Evolutionary conservation across 53 echinoderm and acorn worm species (phyloP).

Genomic region (Henricia sp.): DNA sequence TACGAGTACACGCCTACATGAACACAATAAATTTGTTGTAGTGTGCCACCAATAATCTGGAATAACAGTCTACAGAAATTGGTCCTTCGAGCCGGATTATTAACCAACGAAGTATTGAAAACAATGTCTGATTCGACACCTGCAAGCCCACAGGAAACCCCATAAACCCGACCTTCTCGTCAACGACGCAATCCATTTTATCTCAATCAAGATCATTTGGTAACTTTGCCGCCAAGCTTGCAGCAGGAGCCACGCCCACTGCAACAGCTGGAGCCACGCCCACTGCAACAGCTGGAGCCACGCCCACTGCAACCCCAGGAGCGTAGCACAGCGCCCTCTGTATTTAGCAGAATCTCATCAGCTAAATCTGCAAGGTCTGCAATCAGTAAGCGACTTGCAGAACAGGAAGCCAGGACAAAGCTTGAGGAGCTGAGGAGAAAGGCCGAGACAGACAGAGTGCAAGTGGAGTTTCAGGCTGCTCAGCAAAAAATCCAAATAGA

Average conservation of each 20-base stretch:
- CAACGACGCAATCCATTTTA: background rate
- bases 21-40: too few species aligned
- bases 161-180: background rate
- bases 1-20: too few species aligned
- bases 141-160: too few species aligned
- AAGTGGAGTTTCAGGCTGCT: background rate
- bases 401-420: background rate
- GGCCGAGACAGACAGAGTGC: background rate
- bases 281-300: background rate
- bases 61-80: too few species aligned
- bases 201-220: background rate
- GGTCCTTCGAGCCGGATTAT: too few species aligned
- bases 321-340: background rate
- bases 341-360: background rate
- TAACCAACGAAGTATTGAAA: too few species aligned
- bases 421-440: conserved; percentile 2
- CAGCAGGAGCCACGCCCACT: background rate
- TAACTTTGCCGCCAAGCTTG: background rate
- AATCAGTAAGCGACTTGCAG: background rate
- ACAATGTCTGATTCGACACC: too few species aligned
- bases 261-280: too few species aligned
- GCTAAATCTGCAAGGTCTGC: background rate
- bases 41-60: too few species aligned
- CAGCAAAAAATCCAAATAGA: background rate
- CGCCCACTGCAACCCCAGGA: background rate